Conservation (phyloP, 2,797 vertebrate species). For the Ctenopoma kingsleyae region DNA sequence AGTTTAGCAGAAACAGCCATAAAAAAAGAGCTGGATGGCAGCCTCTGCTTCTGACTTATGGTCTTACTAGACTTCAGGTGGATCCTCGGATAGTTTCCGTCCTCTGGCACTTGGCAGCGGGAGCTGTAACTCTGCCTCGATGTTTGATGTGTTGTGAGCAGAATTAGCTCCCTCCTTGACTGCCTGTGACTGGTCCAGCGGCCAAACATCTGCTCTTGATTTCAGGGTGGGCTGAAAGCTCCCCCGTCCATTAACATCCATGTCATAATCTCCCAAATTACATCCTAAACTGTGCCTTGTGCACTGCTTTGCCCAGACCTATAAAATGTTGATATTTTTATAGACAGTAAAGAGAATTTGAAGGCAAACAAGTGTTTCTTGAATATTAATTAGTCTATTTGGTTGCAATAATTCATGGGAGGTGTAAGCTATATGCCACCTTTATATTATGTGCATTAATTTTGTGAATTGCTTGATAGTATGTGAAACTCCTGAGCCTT, state of each 20-base stretch:
- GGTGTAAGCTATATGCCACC: constrained; percentile 5
- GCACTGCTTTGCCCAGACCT: constrained; percentile 37
- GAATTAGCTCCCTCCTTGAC: constrained; percentile 54
- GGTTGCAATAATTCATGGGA: constrained; percentile 9
- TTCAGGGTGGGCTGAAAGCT: constrained; percentile 75
- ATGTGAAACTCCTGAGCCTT: constrained; percentile 25
- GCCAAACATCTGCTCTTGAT: constrained; percentile 83
- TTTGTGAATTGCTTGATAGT: constrained; percentile 28
- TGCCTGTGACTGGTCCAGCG: constrained; percentile 54
- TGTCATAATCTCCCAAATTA: constrained; percentile 76
- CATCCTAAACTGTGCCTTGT: constrained; percentile 60
- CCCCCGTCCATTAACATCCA: constrained; percentile 73
- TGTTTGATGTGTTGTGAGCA: constrained; percentile 70
- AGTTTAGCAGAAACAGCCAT: constrained; percentile 24
- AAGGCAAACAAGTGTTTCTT: constrained; percentile 28
- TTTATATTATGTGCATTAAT: constrained; percentile 19
- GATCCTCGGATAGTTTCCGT: constrained; percentile 58
- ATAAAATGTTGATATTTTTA: constrained; percentile 55
- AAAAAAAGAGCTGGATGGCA: constrained; percentile 39
- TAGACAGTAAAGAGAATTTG: constrained; percentile 18
- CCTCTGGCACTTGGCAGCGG: constrained; percentile 56
- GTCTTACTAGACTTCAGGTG: constrained; percentile 58
- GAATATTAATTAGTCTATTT: constrained; percentile 35
- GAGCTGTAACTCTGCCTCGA: constrained; percentile 28
- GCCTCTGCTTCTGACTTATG: constrained; percentile 42